Evolutionary conservation across 2,888 invertebrate genomes (phyloP), one percentile per base, ranked within the genome.

Genomic region (Apoda limacodes): DNA sequence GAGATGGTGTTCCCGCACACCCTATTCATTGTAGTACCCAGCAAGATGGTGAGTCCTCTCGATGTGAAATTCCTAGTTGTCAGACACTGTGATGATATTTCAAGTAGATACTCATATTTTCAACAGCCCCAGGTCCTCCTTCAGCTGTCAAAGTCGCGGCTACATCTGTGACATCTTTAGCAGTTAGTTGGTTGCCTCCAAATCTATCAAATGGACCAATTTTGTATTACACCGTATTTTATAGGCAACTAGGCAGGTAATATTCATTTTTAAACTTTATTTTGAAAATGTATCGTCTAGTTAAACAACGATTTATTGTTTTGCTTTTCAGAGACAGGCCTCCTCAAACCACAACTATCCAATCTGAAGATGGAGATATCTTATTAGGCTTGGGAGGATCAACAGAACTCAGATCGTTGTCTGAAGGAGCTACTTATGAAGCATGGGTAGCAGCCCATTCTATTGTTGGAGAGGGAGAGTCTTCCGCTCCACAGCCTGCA

Each of bases 391-490:
- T 82, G 3, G 82, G 75, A 9, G 82, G 82, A 1, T 83, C 82
- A 3, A 85, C 85, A 37, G 89, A 90, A 61, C 76, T 88, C 22
- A 74, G 89, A 15, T 85, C 88, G 22, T 71, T 93, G 35, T 84
- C 85, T 28, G 89, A 89, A 60, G 86, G 87, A 46, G 87, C 90
- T 46, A 84, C 88, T 22, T 94, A 94, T 57, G 90, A 92, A 58
- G 93, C 95, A 54, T 92, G 93, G 89, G 90, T 93, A 2, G 88
- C 92, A 1, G 93, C 93, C 1, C 90, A 89, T 40, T 93, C 93
- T 1, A 83, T 84, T 1, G 85, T 89, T 3, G 94, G 93, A 0
- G 92, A 93, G 65, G 90, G 91, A 1, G 89, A 90, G 59, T 84
- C 89, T 10, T 90, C 90, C 2, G 85, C 88, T 2, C 87, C 89